Base-by-base conservation (phyloP, 2,888 invertebrate species). In the Alloplasta piceator region DNA sequence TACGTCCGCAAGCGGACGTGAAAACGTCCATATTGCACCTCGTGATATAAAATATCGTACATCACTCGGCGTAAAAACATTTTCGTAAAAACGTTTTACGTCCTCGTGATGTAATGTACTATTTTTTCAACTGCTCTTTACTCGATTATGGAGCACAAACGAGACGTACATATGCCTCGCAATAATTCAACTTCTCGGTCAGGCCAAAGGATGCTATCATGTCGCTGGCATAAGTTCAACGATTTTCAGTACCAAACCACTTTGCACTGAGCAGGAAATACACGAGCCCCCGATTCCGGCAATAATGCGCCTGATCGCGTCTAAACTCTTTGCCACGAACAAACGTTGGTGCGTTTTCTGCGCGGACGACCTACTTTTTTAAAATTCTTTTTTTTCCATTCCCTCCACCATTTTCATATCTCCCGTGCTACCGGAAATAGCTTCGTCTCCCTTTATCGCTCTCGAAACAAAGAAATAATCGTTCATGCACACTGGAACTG, bases 201-300 rank as follows among this genome's bases (percentile, higher is more conserved):
- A 71, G 60, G 36, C 50, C 66, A 67, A 14, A 16, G 41, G 55
- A 60, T 60, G 58, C 76, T 58, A 84, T 85, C 83, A 82, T 83
- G 79, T 73, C 82, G 78, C 85, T 87, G 87, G 87, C 87, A 85
- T 83, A 76, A 79, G 83, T 85, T 86, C 86, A 87, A 85, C 68
- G 82, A 78, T 73, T 74, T 78, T 80, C 70, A 81, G 70, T 82
- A 52, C 78, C 78, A 66, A 56, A 72, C 67, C 61, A 80, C 72
- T 83, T 74, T 67, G 50, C 79, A 68, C 60, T 46, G 38, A 36
- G 39, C 9, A 41, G 38, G 6, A 36, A 61, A 46, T 26, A 26
- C 26, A 26, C 26, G 26, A 26, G 26, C 26, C 26, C 26, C 26
- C 26, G 26, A 43, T 43, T 43, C 10, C 52, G 14, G 12, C 6